These are phyloP conservation scores for Sebastes taczanowskii DNA, from an alignment of 2,797 vertebrate genomes.

Conservation along the genomic window DNA sequence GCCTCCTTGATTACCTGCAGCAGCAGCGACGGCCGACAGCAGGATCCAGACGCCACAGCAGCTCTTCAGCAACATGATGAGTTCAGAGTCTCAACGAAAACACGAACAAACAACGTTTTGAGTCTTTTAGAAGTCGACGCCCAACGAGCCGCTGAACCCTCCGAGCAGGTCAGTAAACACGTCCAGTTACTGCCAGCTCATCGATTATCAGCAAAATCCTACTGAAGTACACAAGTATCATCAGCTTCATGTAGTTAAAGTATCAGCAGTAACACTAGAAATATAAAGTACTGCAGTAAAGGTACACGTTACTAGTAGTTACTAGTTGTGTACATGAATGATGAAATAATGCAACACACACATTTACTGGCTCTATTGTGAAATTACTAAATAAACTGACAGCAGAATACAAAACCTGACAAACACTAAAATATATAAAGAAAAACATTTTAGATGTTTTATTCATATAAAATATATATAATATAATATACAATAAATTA, in stretches of 20 bases:
- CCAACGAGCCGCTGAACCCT: conserved; percentile 8
- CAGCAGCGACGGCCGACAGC: conserved; percentile 5
- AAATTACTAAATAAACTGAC: neutral
- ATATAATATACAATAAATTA: no score
- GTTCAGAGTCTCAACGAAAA: neutral
- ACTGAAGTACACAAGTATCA: no score
- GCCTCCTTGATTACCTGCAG: conserved; percentile 41
- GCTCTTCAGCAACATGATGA: conserved; percentile 51
- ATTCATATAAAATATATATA: neutral
- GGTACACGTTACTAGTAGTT: no score
- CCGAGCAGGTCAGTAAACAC: neutral
- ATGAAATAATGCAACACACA: neutral
- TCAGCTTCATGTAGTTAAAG: neutral
- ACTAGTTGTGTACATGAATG: neutral
- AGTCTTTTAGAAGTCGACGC: neutral
- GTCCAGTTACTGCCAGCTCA: no score
- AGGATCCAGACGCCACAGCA: conserved; percentile 31
- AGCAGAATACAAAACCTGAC: neutral
- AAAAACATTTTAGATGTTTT: neutral
- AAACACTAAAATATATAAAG: neutral
- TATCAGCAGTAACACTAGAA: neutral
- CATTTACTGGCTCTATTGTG: neutral
- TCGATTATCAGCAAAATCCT: neutral
- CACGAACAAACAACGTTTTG: neutral
- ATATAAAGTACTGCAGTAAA: neutral